Percentiles rank a stretch among this genome's conserved stretches.
Conservation (phyloP, 2,888 invertebrate species). For the Conops quadrifasciatus region DNA sequence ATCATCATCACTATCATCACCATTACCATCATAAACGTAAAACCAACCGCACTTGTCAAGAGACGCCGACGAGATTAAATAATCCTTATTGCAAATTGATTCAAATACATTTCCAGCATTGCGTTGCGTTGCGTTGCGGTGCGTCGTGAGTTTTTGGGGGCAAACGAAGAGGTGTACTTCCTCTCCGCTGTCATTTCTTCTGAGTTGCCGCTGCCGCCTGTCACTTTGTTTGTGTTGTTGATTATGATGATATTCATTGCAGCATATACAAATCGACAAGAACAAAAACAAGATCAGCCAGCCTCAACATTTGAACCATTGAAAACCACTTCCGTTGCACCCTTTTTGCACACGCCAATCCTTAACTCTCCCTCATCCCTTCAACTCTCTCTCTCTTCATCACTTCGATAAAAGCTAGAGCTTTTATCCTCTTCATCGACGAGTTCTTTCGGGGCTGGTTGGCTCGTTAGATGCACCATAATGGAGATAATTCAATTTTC, state of each 20-base stretch:
- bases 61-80: slow-evolving; percentile 63
- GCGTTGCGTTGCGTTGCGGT: neutral
- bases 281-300: slow-evolving; percentile 2
- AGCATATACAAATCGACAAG: neutral
- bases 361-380: neutral
- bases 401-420: neutral
- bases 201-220: slow-evolving; percentile 8
- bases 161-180: neutral
- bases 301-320: slow-evolving; percentile 24
- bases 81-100: slow-evolving; percentile 63
- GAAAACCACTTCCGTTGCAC: neutral
- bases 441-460: slow-evolving; percentile 29
- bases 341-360: neutral
- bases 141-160: neutral
- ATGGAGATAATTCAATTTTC: slow-evolving; percentile 66
- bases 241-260: slow-evolving; percentile 32
- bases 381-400: neutral
- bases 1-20: slow-evolving; percentile 40
- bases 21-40: slow-evolving; percentile 40
- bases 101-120: slow-evolving; percentile 48
- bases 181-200: no score
- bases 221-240: slow-evolving; percentile 32
- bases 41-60: slow-evolving; percentile 62
- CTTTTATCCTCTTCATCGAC: slow-evolving; percentile 22
- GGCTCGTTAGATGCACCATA: slow-evolving; percentile 59